Base-by-base conservation (phyloP, 2,888 invertebrate genomes). In the Pseudococcus jackbeardsleyi region DNA sequence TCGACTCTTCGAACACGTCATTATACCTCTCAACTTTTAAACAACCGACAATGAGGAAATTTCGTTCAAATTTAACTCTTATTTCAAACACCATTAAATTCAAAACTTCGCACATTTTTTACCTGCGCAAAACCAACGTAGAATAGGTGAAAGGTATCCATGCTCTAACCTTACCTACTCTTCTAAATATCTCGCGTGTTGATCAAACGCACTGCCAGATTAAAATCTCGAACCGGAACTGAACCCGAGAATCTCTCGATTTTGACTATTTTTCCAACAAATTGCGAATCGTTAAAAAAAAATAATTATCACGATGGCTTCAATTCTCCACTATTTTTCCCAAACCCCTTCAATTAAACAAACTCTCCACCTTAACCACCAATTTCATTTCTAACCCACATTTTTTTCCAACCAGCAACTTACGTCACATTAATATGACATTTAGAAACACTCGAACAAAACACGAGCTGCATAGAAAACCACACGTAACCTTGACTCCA, bases 211-310 rank as follows among this genome's bases (percentile, higher is more conserved):
- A 42, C 42, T 64, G 22, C 11, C 64, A 17, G 72, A 72, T 72
- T 72, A 0, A 12, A 26, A 72, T 72, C 72, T 72, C 7, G 72
- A 72, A 72, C 72, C 72, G 72, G 72, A 72, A 72, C 72, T 50
- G 22, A 11, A 64, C 42, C 42, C 6, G 42, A 7, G 22, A 64
- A 64, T 64, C 59, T 33, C 19, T 22, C 15, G 22, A 22, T 64
- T 64, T 64, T 64, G 9, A 59, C 1, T 15, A 33, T 7, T 59
- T 59, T n/a, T 59, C 7, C 59, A 7, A 15, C 59, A n/a, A 59
- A 59, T 17, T 59, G 5, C 59, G 17, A 59, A 59, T 59, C n/a
- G 42, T 42, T 42, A 42, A 42, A 42, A 42, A 42, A 42, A 8
- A 42, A 42, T 8, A 42, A 42, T 42, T 8, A 42, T 42, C 9